phyloP scores from a whole-genome alignment of 2,888 invertebrate species.

The Campoplex capitator region DNA sequence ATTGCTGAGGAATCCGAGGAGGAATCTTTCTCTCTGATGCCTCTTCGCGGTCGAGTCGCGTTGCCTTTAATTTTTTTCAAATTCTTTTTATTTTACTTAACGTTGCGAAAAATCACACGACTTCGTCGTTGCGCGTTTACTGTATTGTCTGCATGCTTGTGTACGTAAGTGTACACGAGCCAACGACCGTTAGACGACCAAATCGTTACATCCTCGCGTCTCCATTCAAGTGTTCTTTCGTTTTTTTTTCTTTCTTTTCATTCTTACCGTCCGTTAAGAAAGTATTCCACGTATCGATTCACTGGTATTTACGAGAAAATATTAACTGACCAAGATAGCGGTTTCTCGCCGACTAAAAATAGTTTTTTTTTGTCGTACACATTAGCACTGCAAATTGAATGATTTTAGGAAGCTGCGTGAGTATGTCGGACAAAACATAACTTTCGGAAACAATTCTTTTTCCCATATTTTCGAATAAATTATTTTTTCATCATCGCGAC shows the following conservation, averaged over 20 bases:
- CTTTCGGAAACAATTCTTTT: neutral
- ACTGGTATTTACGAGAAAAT: conserved; percentile 42
- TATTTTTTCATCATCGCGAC: neutral
- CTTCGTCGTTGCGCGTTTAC: neutral
- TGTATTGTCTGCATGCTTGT: neutral
- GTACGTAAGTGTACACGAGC: neutral
- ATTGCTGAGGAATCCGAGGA: conserved; percentile 55
- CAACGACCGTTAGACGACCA: conserved; percentile 53
- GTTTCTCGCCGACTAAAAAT: conserved; percentile 31
- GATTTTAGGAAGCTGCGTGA: neutral
- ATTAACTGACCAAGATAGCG: conserved; percentile 36
- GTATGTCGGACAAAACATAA: neutral
- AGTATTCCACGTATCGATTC: conserved; percentile 46
- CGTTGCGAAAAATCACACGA: neutral
- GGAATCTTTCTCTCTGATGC: conserved; percentile 34
- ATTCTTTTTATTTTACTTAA: neutral
- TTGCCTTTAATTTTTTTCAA: neutral
- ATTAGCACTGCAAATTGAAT: neutral
- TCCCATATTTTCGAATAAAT: neutral
- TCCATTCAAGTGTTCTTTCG: conserved; percentile 42
- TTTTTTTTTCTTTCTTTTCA: neutral
- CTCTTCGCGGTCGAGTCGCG: conserved; percentile 22
- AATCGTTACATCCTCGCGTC: conserved; percentile 24
- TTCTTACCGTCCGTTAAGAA: conserved; percentile 35
- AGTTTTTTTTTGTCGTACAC: conserved; percentile 11